These are phyloP conservation scores for Mactromeris polynyma DNA, from an alignment of 2,888 invertebrate genomes.

Conservation along the genomic window DNA sequence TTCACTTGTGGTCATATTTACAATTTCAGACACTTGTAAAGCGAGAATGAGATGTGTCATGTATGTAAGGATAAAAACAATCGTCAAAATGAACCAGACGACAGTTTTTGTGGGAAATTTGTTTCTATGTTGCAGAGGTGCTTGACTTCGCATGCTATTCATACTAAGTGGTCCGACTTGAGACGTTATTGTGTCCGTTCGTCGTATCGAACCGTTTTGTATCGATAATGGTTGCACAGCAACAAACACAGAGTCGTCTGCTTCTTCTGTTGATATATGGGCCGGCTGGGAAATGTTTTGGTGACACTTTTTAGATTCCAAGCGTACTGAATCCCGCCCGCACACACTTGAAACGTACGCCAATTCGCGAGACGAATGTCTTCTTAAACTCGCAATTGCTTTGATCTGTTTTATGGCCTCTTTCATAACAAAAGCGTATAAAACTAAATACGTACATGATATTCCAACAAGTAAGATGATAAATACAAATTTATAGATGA, in stretches of 20 bases:
- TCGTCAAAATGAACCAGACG: constrained; percentile 52
- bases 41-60: constrained; percentile 32
- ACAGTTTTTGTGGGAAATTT: constrained; percentile 52
- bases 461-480: constrained; percentile 46
- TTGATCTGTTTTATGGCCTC: constrained; percentile 44
- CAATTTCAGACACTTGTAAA: constrained; percentile 27
- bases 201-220: neutral
- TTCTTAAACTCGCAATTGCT: neutral
- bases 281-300: neutral
- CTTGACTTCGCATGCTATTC: neutral
- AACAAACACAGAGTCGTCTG: neutral
- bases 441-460: constrained; percentile 48
- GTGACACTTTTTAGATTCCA: neutral
- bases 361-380: neutral
- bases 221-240: neutral
- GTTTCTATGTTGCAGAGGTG: neutral
- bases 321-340: neutral
- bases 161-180: too few species aligned
- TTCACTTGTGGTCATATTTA: constrained; percentile 40
- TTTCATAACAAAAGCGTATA: constrained; percentile 53
- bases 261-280: too few species aligned
- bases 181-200: neutral
- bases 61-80: constrained; percentile 47
- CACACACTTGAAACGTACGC: neutral
- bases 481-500: constrained; percentile 50